Base-by-base conservation (phyloP, 1,140 invertebrate species). In the Copidosoma floridanum region DNA sequence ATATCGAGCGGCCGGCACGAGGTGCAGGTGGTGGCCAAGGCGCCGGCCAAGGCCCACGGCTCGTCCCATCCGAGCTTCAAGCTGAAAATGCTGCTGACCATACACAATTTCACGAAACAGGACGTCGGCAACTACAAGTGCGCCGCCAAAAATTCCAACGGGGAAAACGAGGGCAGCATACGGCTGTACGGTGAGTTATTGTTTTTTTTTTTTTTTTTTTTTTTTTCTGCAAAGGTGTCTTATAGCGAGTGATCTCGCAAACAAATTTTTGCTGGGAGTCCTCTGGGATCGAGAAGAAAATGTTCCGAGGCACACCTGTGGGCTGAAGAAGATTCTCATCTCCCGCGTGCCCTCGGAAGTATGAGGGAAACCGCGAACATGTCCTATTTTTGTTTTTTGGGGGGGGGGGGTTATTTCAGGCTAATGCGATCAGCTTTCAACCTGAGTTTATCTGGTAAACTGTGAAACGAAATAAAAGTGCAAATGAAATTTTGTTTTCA, bases 111-210 rank as follows among this genome's bases (percentile, higher is more conserved):
- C 41, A 86, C 90, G 47, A 82, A 84, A 61, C 82, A 86, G 23
- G 94, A 98, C 76, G 86, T 90, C 35, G 94, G 94, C 18, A 87
- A 86, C 0, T 96, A 95, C 80, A 83, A 84, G 46, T 98, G 95
- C 72, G 88, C 94, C 37, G 92, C 93, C 4, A 94, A 94, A 69
- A 98, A 97, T 81, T 91, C 90, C 3, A 82, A 96, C 2, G 94
- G 94, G 2, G 91, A 91, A 73, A 92, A 93, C 23, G 91, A 94
- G 69, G 92, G 92, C 75, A 88, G 85, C 60, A 95, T 97, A 74
- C 83, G 91, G 63, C 79, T 98, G 29, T 95, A 95, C 76, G 92
- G 94, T 96, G 80, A 88, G 85, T 74, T 57, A 5, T 12, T 35
- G 3, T 32, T n/a, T 23, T 7, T 32, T 58, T 18, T 5, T 50